These are phyloP conservation scores for Sigmodon hispidus DNA, from an alignment of 2,113 vertebrate genomes.

Conservation along the genomic window DNA sequence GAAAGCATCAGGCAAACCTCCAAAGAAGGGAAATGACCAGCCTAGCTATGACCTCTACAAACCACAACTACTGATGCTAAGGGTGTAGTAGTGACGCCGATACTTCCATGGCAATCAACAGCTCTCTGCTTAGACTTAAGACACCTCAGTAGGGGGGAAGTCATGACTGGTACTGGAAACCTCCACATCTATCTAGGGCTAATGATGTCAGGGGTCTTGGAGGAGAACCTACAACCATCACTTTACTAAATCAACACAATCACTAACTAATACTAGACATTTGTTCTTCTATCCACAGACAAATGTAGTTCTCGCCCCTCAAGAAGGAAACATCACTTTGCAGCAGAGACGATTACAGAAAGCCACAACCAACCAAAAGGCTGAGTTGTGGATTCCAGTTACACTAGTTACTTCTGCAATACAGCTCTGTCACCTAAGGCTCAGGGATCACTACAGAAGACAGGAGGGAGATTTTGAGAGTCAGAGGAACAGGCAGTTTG, in stretches of 20 bases:
- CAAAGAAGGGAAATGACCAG: neutral
- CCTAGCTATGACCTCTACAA: neutral
- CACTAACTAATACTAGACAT: neutral
- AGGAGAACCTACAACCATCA: neutral
- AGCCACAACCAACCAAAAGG: neutral
- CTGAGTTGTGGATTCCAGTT: neutral
- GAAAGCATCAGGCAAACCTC: neutral
- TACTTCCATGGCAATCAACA: neutral
- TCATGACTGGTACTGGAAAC: neutral
- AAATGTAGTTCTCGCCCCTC: neutral
- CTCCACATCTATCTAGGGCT: neutral
- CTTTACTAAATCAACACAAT: neutral
- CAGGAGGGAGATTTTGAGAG: neutral
- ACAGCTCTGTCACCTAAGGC: neutral
- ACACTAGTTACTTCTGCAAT: neutral
- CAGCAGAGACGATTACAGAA: neutral
- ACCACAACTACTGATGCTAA: neutral
- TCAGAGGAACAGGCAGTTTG: neutral
- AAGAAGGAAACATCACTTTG: neutral
- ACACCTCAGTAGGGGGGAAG: neutral
- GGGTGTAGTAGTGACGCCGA: neutral
- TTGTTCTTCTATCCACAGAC: neutral
- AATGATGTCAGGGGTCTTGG: neutral
- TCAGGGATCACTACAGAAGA: neutral
- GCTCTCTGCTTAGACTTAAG: neutral